Percentiles rank a stretch among this genome's conserved stretches.
phyloP scores from a whole-genome alignment of 2,797 vertebrate species.

The Xenops minutus region DNA sequence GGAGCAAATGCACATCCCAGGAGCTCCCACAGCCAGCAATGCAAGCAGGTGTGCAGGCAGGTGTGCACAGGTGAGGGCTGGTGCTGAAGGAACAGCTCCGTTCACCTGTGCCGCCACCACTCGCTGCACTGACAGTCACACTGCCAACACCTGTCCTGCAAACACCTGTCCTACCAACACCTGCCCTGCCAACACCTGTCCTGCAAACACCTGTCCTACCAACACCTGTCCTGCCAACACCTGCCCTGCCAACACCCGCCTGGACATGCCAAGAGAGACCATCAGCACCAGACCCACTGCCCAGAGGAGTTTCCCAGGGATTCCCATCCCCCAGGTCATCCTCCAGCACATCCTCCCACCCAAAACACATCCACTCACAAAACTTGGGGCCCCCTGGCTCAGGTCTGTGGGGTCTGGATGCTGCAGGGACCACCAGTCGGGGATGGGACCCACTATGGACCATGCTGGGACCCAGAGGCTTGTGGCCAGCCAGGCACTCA shows the following conservation, averaged over 20 bases:
- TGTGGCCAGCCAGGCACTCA: accelerated
- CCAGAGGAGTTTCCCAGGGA: accelerated
- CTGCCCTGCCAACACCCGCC: neutral
- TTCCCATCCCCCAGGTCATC: neutral
- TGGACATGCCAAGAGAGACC: accelerated
- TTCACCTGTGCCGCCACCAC: neutral
- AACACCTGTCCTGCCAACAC: no score
- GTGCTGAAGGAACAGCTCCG: conserved; percentile 70
- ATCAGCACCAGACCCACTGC: accelerated
- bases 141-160: accelerated
- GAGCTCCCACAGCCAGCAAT: neutral
- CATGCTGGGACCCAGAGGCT: neutral
- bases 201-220: neutral
- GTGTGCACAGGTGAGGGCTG: neutral
- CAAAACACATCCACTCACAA: accelerated
- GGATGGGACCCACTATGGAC: neutral
- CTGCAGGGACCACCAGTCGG: neutral
- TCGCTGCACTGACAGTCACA: accelerated
- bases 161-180: neutral
- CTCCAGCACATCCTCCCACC: neutral
- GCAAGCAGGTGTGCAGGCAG: neutral
- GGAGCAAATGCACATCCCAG: accelerated
- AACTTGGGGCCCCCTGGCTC: neutral
- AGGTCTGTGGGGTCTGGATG: neutral
- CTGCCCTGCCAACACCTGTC: accelerated